phyloP scores from a whole-genome alignment of 2,797 vertebrate genomes.

The Galago senegalensis region DNA sequence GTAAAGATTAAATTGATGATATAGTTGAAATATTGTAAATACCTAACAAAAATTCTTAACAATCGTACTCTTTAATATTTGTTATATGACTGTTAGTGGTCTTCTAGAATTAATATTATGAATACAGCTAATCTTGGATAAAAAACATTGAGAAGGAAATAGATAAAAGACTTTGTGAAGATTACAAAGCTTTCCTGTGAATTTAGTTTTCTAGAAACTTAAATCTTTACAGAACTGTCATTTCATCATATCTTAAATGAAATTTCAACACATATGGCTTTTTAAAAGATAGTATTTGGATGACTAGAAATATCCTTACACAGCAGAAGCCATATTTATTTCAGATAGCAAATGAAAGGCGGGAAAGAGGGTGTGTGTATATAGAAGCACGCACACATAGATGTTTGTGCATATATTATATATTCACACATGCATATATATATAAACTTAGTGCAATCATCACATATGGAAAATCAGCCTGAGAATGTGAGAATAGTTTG shows the following conservation, averaged over 20 bases:
- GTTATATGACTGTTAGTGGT: not conserved
- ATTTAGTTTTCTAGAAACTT: constrained; percentile 5
- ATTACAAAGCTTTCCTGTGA: not conserved
- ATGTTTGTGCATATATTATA: not conserved
- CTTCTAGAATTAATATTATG: not conserved
- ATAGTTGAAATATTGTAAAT: not conserved
- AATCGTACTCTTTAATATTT: not conserved
- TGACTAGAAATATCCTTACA: not conserved
- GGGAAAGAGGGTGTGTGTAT: not conserved
- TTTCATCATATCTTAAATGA: not conserved
- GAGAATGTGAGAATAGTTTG: not conserved
- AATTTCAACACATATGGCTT: constrained; percentile 7
- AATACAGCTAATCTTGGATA: not conserved
- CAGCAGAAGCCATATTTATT: not conserved
- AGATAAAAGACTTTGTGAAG: not conserved
- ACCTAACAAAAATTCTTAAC: not conserved
- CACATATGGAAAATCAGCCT: not conserved
- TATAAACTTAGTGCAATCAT: not conserved
- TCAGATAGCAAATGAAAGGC: not conserved
- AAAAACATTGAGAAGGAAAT: not conserved
- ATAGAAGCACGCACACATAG: not conserved
- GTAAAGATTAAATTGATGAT: not conserved
- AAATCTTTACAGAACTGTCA: not conserved
- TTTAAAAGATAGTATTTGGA: not conserved
- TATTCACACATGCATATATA: not conserved